Evolutionary conservation across 2,113 vertebrate genomes (phyloP), one percentile per base, ranked within the genome.

Genomic region (Panurus biarmicus): DNA sequence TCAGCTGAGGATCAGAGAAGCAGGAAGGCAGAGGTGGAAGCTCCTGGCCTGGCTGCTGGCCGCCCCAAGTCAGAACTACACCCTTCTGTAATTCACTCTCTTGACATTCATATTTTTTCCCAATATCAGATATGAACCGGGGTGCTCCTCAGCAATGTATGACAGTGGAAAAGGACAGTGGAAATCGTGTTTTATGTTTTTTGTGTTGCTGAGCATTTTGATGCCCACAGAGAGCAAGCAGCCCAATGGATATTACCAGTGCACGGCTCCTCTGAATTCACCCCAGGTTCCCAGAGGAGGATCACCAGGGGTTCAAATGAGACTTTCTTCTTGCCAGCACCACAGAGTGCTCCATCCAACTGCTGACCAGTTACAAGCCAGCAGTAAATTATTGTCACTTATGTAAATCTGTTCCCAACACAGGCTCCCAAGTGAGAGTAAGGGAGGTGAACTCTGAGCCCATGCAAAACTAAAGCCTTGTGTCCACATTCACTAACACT

Each of bases 41-140:
- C 58, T 81, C n/a, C 77, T 56, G 45, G 11, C 60, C 29, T 28
- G 25, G 26, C n/a, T 89, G 38, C 78, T 67, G 44, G 7, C 35
- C 0, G 0, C 0, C 1, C 35, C 38, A 54, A 71, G 23, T 31
- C 56, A 70, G 60, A 23, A n/a, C 56, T 61, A n/a, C 1, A 8
- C 3, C 51, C 16, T 62, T 77, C 51, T 60, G 42, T 17, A 57
- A 45, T 61, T 36, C 58, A 18, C n/a, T 73, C 42, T 22, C 24
- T 75, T 50, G 60, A 66, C 16, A 13, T 57, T 44, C 23, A 20
- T 72, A 33, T 62, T 54, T 72, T 72, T 67, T 60, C 40, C 23
- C 54, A 45, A 7, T 40, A 45, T 58, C 36, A 48, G 9, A 33
- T 61, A 53, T 21, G 62, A 89, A 65, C 20, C 0, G 1, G 5